Evolutionary conservation across 2,797 vertebrate genomes (phyloP).

Genomic region (Anguilla megastoma): DNA sequence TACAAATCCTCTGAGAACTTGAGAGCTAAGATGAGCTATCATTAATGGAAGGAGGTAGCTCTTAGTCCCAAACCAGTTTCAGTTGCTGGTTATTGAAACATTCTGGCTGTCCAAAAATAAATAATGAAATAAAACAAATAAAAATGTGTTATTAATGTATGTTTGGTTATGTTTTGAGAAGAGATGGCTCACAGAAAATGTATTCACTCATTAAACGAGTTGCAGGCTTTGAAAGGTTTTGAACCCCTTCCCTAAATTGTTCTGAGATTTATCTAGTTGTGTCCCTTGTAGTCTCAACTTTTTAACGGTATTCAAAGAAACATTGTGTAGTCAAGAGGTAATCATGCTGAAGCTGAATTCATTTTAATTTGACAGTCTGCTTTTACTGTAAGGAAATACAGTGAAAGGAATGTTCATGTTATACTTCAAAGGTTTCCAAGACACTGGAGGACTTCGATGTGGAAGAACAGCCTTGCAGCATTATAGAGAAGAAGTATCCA

Average conservation of each 20-base stretch:
- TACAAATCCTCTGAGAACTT: background rate
- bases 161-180: background rate
- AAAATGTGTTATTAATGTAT: background rate
- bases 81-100: background rate
- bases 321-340: background rate
- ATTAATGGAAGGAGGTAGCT: background rate
- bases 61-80: background rate
- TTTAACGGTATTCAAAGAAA: background rate
- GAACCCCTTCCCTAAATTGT: background rate
- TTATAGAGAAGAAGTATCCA: slow-evolving; percentile 80
- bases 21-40: background rate
- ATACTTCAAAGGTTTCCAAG: slow-evolving; percentile 78
- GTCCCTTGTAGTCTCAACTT: background rate
- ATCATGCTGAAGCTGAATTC: background rate
- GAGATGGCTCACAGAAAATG: background rate
- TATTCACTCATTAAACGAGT: background rate
- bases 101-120: background rate
- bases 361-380: background rate
- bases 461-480: slow-evolving; percentile 78
- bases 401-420: background rate
- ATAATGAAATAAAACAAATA: too few relatives aligned
- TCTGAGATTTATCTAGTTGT: background rate
- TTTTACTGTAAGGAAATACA: background rate
- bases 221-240: background rate
- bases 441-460: slow-evolving; percentile 89